Conservation (phyloP, 2,797 vertebrate genomes). For the Pangasius mekongensis region DNA sequence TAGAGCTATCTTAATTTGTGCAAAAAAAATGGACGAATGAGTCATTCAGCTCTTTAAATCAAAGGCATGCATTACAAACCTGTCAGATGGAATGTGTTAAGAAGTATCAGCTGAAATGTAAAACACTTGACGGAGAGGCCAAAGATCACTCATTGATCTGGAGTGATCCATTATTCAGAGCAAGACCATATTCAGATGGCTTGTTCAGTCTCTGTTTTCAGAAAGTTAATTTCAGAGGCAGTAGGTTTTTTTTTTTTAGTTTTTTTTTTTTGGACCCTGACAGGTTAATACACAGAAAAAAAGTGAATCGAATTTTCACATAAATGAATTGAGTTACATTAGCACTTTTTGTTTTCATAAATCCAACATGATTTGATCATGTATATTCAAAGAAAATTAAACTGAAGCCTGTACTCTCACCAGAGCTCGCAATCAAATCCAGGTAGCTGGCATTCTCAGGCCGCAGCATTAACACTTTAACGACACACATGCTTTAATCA, state of each 20-base stretch:
- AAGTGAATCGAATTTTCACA: background rate
- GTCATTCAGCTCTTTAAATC: background rate
- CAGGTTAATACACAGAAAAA: background rate
- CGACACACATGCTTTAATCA: background rate
- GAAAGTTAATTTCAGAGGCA: background rate
- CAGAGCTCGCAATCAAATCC: background rate
- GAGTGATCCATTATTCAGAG: background rate
- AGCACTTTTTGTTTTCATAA: background rate
- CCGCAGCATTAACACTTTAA: too few relatives aligned
- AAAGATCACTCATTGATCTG: background rate
- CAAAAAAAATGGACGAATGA: background rate
- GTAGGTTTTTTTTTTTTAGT: background rate
- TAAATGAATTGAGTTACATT: background rate
- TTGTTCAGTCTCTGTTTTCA: background rate
- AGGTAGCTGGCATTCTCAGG: background rate
- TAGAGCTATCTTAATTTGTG: slow-evolving; percentile 17
- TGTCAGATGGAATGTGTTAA: background rate
- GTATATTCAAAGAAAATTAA: background rate
- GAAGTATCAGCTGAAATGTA: background rate
- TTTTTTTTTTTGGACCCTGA: background rate
- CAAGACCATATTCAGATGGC: background rate
- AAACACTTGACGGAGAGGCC: background rate
- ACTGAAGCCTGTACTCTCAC: background rate
- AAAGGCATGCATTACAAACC: background rate
- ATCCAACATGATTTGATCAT: background rate